phyloP scores from a whole-genome alignment of 92 coral and sea anemone species.

The Phenganax marumi region DNA sequence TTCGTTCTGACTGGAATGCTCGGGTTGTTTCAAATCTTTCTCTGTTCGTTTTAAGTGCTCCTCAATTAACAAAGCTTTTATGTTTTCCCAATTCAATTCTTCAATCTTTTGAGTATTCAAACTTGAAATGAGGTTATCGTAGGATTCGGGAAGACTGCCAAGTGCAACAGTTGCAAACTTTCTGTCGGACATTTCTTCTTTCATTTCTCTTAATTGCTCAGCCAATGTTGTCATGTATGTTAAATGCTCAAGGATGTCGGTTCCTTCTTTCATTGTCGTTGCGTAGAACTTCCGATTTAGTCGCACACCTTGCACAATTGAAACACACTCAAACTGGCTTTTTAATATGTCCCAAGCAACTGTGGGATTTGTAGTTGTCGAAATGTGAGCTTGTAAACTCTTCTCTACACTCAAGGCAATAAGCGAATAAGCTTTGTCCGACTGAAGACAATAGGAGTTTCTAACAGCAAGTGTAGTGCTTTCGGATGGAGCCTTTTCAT shows the following conservation, averaged over 20 bases:
- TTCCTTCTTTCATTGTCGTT: slow-evolving; percentile 39
- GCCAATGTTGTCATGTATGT: slow-evolving; percentile 32
- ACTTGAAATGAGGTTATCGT: slow-evolving; percentile 60
- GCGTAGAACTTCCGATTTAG: slow-evolving; percentile 35
- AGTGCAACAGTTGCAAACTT: slow-evolving; percentile 65
- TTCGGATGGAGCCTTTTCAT: background rate
- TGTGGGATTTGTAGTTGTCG: slow-evolving; percentile 15
- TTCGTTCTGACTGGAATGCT: slow-evolving; percentile 8
- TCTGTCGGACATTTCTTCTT: slow-evolving; percentile 59
- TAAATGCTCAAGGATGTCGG: slow-evolving; percentile 37
- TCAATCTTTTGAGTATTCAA: slow-evolving; percentile 60
- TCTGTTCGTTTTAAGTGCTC: slow-evolving; percentile 53
- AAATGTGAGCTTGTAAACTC: slow-evolving; percentile 18
- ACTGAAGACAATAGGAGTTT: slow-evolving; percentile 1
- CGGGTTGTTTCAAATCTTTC: slow-evolving; percentile 29
- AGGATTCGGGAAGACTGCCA: slow-evolving; percentile 66
- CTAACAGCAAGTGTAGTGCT: background rate
- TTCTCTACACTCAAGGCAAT: slow-evolving; percentile 18
- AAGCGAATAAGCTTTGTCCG: slow-evolving; percentile 21
- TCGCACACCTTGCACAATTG: slow-evolving; percentile 7
- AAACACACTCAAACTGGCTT: slow-evolving; percentile 11
- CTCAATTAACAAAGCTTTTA: slow-evolving; percentile 45
- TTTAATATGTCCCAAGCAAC: slow-evolving; percentile 6
- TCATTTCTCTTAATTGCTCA: slow-evolving; percentile 58
- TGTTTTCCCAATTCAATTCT: slow-evolving; percentile 66